These are phyloP conservation scores for Baryphthengus martii DNA, from an alignment of 2,113 vertebrate genomes.

Conservation along the genomic window DNA sequence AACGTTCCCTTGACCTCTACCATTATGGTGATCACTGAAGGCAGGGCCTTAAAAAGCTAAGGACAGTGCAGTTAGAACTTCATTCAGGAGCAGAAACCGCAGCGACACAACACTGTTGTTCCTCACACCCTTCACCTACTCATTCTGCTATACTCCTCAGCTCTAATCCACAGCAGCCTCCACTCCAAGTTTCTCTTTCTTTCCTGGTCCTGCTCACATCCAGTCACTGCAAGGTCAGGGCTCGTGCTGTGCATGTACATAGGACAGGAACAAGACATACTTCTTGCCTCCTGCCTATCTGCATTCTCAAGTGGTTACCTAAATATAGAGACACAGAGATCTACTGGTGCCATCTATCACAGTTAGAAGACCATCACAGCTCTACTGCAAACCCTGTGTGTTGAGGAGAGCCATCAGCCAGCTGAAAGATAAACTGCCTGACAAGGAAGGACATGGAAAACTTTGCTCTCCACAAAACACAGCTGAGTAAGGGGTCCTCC, in stretches of 20 bases:
- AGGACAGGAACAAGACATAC: background rate
- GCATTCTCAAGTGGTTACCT: background rate
- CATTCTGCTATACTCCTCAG: background rate
- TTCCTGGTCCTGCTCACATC: background rate
- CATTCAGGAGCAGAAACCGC: background rate
- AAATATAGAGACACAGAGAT: background rate
- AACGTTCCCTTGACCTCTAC: background rate
- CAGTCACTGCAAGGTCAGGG: background rate
- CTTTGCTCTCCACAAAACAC: background rate
- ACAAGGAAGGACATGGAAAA: background rate
- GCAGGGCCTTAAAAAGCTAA: background rate
- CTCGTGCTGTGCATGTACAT: accelerated
- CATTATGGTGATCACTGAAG: background rate
- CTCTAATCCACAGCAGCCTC: background rate
- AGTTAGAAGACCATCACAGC: background rate
- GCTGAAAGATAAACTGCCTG: background rate
- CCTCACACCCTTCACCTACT: background rate
- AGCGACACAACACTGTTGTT: background rate
- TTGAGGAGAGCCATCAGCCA: background rate
- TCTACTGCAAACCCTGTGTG: background rate
- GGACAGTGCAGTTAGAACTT: background rate
- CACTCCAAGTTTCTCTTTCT: background rate
- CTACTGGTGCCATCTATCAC: background rate
- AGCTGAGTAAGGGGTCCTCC: background rate
- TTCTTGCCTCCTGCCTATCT: background rate